These are phyloP conservation scores for Pyxicephalus adspersus DNA, from an alignment of 2,113 vertebrate species.

Conservation along the genomic window DNA sequence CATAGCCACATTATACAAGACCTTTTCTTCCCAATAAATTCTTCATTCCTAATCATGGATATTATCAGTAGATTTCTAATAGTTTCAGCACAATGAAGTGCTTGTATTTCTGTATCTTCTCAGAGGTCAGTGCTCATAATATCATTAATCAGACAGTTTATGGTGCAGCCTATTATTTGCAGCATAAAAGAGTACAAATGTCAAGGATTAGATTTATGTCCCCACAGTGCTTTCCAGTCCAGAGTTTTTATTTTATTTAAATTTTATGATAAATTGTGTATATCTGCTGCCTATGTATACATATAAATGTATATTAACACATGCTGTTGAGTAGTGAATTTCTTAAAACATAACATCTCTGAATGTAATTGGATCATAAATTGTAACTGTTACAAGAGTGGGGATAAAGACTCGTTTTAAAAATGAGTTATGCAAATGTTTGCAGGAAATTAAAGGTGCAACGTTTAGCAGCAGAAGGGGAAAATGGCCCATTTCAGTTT, in stretches of 20 bases:
- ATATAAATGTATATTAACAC: constrained; percentile 60
- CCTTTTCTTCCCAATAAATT: constrained; percentile 29
- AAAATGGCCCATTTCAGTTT: constrained; percentile 60
- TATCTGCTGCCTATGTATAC: constrained; percentile 62
- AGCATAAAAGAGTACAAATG: constrained; percentile 57
- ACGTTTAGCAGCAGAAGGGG: constrained; percentile 61
- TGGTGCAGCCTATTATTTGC: constrained; percentile 59
- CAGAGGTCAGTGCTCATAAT: constrained; percentile 55
- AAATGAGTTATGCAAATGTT: constrained; percentile 69
- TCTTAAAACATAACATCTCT: constrained; percentile 65
- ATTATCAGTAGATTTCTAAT: constrained; percentile 31
- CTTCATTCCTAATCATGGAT: constrained; percentile 35
- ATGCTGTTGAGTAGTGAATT: constrained; percentile 64
- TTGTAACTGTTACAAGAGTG: constrained; percentile 66
- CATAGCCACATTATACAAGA: background rate
- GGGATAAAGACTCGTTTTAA: constrained; percentile 63
- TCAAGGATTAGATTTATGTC: constrained; percentile 55
- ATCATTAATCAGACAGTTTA: constrained; percentile 57
- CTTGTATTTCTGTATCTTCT: constrained; percentile 48
- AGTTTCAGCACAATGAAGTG: constrained; percentile 45
- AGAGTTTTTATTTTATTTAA: constrained; percentile 52
- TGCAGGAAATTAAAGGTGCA: constrained; percentile 66
- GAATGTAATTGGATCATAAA: constrained; percentile 73
- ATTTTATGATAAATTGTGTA: constrained; percentile 61
- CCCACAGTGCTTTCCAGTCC: constrained; percentile 23